Base-by-base conservation (phyloP, 2,888 invertebrate species). In the Cephalotes varians region DNA sequence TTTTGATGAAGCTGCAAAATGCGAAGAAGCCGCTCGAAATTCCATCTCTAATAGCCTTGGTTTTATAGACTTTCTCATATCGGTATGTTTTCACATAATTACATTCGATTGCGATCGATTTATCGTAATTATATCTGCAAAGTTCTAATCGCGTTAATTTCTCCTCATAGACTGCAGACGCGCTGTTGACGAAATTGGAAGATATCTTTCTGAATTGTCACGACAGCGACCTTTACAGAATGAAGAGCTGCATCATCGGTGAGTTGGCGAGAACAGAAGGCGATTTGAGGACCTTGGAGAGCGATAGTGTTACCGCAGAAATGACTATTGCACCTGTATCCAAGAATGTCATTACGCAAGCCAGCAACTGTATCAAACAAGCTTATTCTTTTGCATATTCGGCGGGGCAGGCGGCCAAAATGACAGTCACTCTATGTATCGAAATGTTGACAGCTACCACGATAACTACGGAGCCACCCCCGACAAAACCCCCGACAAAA, bases 101-200 rank as follows among this genome's bases (percentile, higher is more conserved):
- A 47, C 31, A 18, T 12, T 60, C 31, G 28, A 54, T 6, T 31
- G 12, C 49, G 31, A 69, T 49, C 12, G 31, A 15, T 40, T 40
- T 40, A 40, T 40, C 18, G 6, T 74, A 74, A 74, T 60, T 73
- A 47, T 12, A 21, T 21, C n/a, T 21, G 21, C 6, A 12, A 74
- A 34, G 62, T 62, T 25, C 10, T 49, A 34, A 47, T 60, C 9
- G 3, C 15, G 1, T 58, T 31, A 74, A 74, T 18, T 58, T 3
- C 25, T 64, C 3, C 18, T 1, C 4, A 18, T 7, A 76, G 76
- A 51, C 51, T 1, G 76, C 0, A 65, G 0, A 51, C 0, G 0
- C 18, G 1, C 9, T 65, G 7, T 25, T 0, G 21, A 3, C 1
- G 12, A 34, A 74, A 0, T 25, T 37, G n/a, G 37, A 65, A 4